Conservation (phyloP, 1,140 invertebrate genomes). For the Micrasema minimum region DNA sequence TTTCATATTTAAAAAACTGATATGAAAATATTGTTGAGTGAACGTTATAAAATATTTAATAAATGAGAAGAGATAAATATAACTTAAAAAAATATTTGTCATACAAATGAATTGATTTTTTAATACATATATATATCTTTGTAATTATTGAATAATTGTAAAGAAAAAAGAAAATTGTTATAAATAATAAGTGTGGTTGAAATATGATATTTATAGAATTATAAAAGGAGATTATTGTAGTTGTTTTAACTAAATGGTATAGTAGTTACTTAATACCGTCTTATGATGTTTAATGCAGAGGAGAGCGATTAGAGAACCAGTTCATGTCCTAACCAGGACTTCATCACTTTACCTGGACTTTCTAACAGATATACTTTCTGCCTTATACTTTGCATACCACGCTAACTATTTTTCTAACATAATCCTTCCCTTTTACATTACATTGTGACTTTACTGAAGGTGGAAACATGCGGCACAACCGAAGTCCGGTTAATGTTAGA, state of each 20-base stretch:
- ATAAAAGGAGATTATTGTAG: conserved; percentile 53
- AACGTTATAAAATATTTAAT: conserved; percentile 54
- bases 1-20: conserved; percentile 53
- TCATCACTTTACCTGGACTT: too few species aligned
- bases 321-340: too few species aligned
- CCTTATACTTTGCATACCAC: conserved; percentile 34
- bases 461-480: conserved; percentile 22
- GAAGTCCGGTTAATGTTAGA: conserved; percentile 5
- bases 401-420: conserved; percentile 19
- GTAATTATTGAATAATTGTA: conserved; percentile 55
- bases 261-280: conserved; percentile 54
- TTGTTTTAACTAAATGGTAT: conserved; percentile 54
- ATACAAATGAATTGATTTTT: conserved; percentile 55
- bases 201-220: conserved; percentile 55
- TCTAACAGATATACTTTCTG: conserved; percentile 3
- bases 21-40: conserved; percentile 54
- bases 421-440: conserved; percentile 18
- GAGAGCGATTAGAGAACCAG: conserved; percentile 25
- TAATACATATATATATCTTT: conserved; percentile 54
- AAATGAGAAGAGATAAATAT: conserved; percentile 51
- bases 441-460: conserved; percentile 10
- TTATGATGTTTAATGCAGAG: conserved; percentile 49
- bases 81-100: conserved; percentile 54
- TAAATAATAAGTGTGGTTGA: conserved; percentile 55
- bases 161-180: conserved; percentile 54